Conservation (phyloP, 2,113 vertebrate species). For the Pholis gunnellus region DNA sequence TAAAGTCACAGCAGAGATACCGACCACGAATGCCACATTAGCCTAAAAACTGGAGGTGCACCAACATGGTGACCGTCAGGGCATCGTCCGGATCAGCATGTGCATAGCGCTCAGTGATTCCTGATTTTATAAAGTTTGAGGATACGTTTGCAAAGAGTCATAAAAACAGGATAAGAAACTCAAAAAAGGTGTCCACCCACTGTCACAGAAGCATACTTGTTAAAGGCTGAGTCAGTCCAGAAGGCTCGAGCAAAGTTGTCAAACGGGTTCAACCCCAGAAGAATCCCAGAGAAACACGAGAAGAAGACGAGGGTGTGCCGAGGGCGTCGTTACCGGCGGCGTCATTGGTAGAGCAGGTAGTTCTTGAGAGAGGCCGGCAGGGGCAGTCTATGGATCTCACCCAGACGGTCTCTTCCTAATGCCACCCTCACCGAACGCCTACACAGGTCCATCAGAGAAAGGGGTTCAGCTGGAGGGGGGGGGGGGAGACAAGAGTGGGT, state of each 20-base stretch:
- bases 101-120: conserved; percentile 81
- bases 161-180: conserved; percentile 73
- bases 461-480: conserved; percentile 89
- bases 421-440: conserved; percentile 93
- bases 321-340: conserved; percentile 21
- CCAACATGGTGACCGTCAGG: conserved; percentile 53
- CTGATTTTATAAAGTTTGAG: conserved; percentile 76
- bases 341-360: conserved; percentile 99
- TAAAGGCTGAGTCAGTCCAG: conserved; percentile 61
- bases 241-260: conserved; percentile 69
- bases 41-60: conserved; percentile 50
- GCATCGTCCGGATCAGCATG: conserved; percentile 65
- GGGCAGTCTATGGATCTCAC: conserved; percentile 92
- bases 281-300: conserved; percentile 68
- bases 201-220: conserved; percentile 63
- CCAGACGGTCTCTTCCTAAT: conserved; percentile 92
- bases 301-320: conserved; percentile 42
- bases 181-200: conserved; percentile 56
- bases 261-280: conserved; percentile 61
- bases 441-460: conserved; percentile 98
- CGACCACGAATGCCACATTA: conserved; percentile 56
- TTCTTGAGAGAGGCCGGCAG: conserved; percentile 96
- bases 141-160: conserved; percentile 70
- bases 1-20: conserved; percentile 67
- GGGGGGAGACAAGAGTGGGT: conserved; percentile 11